Conservation (phyloP, 2,888 invertebrate genomes). For the Lasioglossum villosulum region DNA sequence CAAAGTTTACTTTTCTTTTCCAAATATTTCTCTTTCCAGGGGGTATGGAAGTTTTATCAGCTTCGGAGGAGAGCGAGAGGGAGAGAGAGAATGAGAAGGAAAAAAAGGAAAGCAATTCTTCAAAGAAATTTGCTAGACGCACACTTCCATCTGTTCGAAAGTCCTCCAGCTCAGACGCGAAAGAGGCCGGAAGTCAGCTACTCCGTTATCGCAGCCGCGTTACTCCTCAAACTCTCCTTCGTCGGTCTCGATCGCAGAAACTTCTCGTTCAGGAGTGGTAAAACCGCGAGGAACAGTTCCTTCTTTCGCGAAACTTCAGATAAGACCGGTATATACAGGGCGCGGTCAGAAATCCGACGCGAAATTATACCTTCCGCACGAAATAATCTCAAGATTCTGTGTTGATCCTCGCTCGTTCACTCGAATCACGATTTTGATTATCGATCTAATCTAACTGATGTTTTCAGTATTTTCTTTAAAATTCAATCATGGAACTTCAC, state of each 20-base stretch:
- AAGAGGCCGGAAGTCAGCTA: slow-evolving; percentile 50
- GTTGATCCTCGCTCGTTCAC: not conserved
- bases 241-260: slow-evolving; percentile 49
- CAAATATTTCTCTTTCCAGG: not conserved
- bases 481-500: too few species aligned
- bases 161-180: slow-evolving; percentile 46
- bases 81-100: not conserved
- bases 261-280: slow-evolving; percentile 41
- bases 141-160: slow-evolving; percentile 41
- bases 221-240: slow-evolving; percentile 30
- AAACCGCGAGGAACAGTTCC: slow-evolving; percentile 53
- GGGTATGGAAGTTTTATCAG: not conserved
- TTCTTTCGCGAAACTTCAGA: slow-evolving; percentile 44
- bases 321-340: slow-evolving; percentile 42
- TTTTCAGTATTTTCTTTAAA: too few species aligned
- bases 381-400: not conserved
- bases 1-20: not conserved
- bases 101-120: slow-evolving; percentile 22
- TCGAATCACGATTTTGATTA: not conserved
- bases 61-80: not conserved
- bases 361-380: slow-evolving; percentile 16
- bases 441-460: not conserved
- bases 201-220: slow-evolving; percentile 47
- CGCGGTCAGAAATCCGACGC: slow-evolving; percentile 13
- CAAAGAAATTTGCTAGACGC: slow-evolving; percentile 44